These are phyloP conservation scores for Xestia c-nigrum DNA, from an alignment of 2,888 invertebrate genomes.

Conservation along the genomic window DNA sequence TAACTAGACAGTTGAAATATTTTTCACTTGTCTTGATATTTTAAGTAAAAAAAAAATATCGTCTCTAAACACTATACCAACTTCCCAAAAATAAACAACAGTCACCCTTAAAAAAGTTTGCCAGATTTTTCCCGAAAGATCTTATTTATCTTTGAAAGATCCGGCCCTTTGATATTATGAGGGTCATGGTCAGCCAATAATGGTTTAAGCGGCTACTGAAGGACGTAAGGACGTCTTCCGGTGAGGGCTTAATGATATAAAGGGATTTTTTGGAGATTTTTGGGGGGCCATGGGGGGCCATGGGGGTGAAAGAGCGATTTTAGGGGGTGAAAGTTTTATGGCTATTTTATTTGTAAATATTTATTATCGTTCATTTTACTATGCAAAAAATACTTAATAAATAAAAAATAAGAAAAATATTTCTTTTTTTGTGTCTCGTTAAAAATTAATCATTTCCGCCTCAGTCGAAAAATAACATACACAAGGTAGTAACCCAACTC, in stretches of 20 bases:
- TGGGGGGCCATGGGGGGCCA: background rate
- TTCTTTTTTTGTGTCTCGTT: no score
- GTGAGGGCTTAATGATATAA: conserved; percentile 53
- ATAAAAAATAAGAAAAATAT: no score
- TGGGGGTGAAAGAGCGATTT: conserved; percentile 24
- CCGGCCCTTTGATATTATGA: conserved; percentile 53
- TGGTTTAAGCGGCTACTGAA: conserved; percentile 58
- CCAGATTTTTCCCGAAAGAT: conserved; percentile 36
- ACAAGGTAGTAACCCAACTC: background rate
- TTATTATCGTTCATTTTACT: background rate
- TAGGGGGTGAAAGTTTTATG: background rate
- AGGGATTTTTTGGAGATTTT: conserved; percentile 41
- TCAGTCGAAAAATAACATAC: background rate
- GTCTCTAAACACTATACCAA: conserved; percentile 19
- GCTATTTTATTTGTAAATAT: background rate
- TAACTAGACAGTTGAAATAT: background rate
- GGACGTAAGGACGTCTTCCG: conserved; percentile 53
- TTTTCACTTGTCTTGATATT: background rate
- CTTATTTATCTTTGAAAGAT: conserved; percentile 57
- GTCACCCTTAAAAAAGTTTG: conserved; percentile 35
- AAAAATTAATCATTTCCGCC: background rate
- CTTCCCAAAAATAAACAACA: conserved; percentile 33
- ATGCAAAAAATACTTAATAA: no score
- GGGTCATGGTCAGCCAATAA: conserved; percentile 67
- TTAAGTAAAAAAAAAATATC: background rate